Evolutionary conservation across 2,113 vertebrate species (phyloP).

Genomic region (Scopus umbretta): DNA sequence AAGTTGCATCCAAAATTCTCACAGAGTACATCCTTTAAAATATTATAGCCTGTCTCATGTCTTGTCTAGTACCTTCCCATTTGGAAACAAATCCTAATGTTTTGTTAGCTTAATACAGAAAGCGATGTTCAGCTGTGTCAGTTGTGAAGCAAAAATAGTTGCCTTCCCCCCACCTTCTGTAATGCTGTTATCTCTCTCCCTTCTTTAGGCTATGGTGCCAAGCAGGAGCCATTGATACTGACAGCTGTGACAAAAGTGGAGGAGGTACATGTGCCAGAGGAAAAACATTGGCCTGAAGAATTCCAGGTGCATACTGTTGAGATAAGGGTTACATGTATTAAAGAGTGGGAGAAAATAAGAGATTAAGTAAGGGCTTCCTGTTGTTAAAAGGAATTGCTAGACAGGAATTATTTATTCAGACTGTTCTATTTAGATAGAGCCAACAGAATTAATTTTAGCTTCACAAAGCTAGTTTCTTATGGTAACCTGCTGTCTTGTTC

Average conservation of each 20-base stretch:
- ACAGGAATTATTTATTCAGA: not conserved
- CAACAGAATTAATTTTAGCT: not conserved
- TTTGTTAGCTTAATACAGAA: not conserved
- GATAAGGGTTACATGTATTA: not conserved
- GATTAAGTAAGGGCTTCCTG: not conserved
- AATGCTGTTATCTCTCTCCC: not conserved
- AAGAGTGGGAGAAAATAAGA: not conserved
- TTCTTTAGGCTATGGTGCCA: constrained; percentile 79
- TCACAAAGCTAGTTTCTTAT: not conserved
- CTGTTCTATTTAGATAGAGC: not conserved
- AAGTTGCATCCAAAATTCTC: not conserved
- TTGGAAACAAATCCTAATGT: not conserved
- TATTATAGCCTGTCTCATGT: not conserved
- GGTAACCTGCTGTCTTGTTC: constrained; percentile 22
- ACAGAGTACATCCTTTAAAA: not conserved
- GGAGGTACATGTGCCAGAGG: constrained; percentile 53
- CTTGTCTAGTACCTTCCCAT: not conserved
- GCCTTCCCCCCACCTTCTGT: not conserved
- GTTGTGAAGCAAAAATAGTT: not conserved
- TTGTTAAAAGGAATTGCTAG: constrained; percentile 2
- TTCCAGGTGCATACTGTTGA: constrained; percentile 71
- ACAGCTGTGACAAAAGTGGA: constrained; percentile 71
- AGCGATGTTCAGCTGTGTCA: not conserved
- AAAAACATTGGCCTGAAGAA: constrained; percentile 64
- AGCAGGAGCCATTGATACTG: constrained; percentile 71